Conservation (phyloP, 2,113 vertebrate genomes). For the Chrysochloris asiatica region DNA sequence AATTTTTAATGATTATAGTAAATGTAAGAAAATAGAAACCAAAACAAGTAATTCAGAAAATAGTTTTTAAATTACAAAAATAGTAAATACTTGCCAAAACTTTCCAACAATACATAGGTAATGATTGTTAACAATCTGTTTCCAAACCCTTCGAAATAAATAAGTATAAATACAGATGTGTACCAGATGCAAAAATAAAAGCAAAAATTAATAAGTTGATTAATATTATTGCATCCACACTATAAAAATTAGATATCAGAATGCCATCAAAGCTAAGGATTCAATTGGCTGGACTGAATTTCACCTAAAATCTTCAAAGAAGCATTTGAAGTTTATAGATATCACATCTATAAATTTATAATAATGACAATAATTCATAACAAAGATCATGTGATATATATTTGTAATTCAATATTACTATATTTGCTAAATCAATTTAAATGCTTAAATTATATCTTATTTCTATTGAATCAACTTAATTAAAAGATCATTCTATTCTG, state of each 20-base stretch:
- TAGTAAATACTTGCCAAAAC: neutral
- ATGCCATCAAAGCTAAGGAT: neutral
- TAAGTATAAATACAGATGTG: slow-evolving; percentile 1
- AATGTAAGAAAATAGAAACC: neutral
- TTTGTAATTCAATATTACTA: too few species aligned
- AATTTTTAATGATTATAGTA: slow-evolving; percentile 19
- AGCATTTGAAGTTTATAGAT: slow-evolving; percentile 44
- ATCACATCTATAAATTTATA: neutral
- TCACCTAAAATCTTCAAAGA: neutral
- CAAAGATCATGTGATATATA: too few species aligned
- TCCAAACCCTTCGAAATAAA: neutral
- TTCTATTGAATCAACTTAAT: neutral
- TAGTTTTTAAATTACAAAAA: slow-evolving; percentile 22
- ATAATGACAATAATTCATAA: neutral
- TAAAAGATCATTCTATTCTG: slow-evolving; percentile 3
- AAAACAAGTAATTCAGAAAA: neutral
- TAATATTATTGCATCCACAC: neutral
- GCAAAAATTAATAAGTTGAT: neutral
- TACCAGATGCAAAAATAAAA: slow-evolving; percentile 9
- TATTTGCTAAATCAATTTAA: too few species aligned
- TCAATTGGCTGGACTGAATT: slow-evolving; percentile 14
- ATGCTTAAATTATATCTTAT: too few species aligned
- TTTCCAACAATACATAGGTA: neutral
- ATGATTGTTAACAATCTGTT: neutral
- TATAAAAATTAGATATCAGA: neutral